These are phyloP conservation scores for Orussus abietinus DNA, from an alignment of 1,140 invertebrate genomes.

Conservation along the genomic window DNA sequence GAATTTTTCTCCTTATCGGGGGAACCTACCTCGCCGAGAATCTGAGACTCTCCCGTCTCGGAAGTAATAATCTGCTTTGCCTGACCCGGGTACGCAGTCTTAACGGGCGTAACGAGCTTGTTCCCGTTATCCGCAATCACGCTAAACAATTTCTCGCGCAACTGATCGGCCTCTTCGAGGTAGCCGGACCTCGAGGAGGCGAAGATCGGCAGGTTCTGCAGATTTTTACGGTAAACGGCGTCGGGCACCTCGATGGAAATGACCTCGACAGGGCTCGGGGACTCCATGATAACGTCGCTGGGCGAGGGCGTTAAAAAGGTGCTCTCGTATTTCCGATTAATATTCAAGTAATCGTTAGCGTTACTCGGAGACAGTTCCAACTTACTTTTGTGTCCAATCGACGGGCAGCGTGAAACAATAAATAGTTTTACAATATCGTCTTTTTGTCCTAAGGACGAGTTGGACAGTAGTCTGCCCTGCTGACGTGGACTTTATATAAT, in stretches of 20 bases:
- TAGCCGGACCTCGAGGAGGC: slow-evolving; percentile 17
- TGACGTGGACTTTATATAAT: not conserved
- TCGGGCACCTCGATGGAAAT: slow-evolving; percentile 51
- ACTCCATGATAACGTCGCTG: slow-evolving; percentile 55
- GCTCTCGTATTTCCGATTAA: slow-evolving; percentile 40
- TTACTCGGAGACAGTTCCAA: slow-evolving; percentile 41
- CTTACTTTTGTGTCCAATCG: slow-evolving; percentile 46
- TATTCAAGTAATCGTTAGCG: slow-evolving; percentile 40
- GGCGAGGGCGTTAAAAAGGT: slow-evolving; percentile 56
- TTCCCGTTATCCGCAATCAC: slow-evolving; percentile 38
- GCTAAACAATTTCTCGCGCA: slow-evolving; percentile 35
- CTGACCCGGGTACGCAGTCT: slow-evolving; percentile 50
- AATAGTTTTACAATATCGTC: slow-evolving; percentile 13
- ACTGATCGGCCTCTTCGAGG: slow-evolving; percentile 31
- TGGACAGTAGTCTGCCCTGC: too few species aligned
- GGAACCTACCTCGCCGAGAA: slow-evolving; percentile 53
- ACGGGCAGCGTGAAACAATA: slow-evolving; percentile 44
- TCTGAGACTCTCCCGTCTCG: slow-evolving; percentile 45
- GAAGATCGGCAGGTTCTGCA: slow-evolving; percentile 29
- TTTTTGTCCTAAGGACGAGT: not conserved
- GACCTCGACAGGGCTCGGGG: slow-evolving; percentile 49
- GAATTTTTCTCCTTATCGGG: slow-evolving; percentile 32
- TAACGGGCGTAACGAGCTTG: slow-evolving; percentile 35
- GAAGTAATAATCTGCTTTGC: slow-evolving; percentile 56
- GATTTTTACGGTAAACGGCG: slow-evolving; percentile 47